Percentiles rank a stretch among this genome's conserved stretches.
Evolutionary conservation across 2,888 invertebrate species (phyloP).

Genomic region (Heliconius charithonia): DNA sequence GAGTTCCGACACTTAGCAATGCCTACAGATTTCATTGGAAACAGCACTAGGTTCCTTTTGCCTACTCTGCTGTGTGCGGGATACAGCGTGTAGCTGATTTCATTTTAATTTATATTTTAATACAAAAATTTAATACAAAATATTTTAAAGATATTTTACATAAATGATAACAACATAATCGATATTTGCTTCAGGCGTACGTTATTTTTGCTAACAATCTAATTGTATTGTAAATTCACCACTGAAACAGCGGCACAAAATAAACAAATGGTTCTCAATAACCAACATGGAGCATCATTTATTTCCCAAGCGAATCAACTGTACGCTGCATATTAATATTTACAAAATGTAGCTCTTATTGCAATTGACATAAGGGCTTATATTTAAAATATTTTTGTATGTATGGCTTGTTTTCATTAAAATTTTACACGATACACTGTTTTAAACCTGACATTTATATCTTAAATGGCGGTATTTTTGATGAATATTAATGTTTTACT

Average conservation of each 20-base stretch:
- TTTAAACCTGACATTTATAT: slow-evolving; percentile 25
- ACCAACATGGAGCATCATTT: slow-evolving; percentile 54
- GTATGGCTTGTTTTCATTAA: slow-evolving; percentile 32
- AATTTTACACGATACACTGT: slow-evolving; percentile 29
- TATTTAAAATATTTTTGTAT: slow-evolving; percentile 9
- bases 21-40: too few relatives aligned
- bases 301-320: slow-evolving; percentile 53
- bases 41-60: too few relatives aligned
- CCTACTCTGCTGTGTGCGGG: too few relatives aligned
- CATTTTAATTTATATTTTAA: too few relatives aligned
- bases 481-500: slow-evolving; percentile 23
- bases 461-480: slow-evolving; percentile 17
- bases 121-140: not conserved
- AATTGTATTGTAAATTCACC: slow-evolving; percentile 56
- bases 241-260: slow-evolving; percentile 57
- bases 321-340: slow-evolving; percentile 32
- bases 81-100: too few relatives aligned
- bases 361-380: slow-evolving; percentile 1
- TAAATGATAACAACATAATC: not conserved
- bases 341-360: slow-evolving; percentile 30
- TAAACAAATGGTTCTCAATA: slow-evolving; percentile 66
- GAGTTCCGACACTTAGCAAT: too few relatives aligned
- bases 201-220: slow-evolving; percentile 71
- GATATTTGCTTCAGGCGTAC: slow-evolving; percentile 57
- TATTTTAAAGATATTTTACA: not conserved